Evolutionary conservation across 2,797 vertebrate species (phyloP).

Genomic region (Gorsachius magnificus): DNA sequence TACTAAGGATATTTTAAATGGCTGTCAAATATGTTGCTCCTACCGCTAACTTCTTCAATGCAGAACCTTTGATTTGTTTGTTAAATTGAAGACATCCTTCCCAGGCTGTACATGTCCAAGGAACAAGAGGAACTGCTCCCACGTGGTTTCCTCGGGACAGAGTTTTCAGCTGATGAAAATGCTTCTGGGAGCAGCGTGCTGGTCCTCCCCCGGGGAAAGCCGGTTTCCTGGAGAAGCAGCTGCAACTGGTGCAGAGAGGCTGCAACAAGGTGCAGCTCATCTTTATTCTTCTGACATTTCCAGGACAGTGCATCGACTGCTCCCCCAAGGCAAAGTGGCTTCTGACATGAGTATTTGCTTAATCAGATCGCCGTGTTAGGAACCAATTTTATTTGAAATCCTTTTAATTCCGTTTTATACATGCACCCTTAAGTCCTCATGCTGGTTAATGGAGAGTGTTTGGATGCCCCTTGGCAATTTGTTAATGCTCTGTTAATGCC

Average conservation of each 20-base stretch:
- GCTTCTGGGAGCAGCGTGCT: neutral
- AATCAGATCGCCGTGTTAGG: neutral
- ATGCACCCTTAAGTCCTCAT: neutral
- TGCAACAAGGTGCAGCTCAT: neutral
- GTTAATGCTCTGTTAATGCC: slow-evolving; percentile 19
- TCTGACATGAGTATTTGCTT: neutral
- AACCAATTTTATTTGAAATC: neutral
- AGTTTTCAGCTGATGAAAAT: neutral
- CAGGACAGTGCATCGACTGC: neutral
- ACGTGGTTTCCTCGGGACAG: accelerated
- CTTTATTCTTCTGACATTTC: neutral
- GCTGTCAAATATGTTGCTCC: neutral
- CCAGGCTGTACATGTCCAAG: neutral
- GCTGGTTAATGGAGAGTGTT: neutral
- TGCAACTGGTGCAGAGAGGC: neutral
- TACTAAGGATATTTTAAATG: neutral
- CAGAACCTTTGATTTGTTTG: neutral
- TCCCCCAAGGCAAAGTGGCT: neutral
- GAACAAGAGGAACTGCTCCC: neutral
- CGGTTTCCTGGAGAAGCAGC: neutral
- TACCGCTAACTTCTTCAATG: neutral
- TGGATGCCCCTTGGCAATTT: neutral
- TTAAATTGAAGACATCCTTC: neutral
- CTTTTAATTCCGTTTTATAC: neutral
- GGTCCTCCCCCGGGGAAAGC: neutral